Conservation (phyloP, 2,797 vertebrate genomes). For the Chaetophractus vellerosus region DNA sequence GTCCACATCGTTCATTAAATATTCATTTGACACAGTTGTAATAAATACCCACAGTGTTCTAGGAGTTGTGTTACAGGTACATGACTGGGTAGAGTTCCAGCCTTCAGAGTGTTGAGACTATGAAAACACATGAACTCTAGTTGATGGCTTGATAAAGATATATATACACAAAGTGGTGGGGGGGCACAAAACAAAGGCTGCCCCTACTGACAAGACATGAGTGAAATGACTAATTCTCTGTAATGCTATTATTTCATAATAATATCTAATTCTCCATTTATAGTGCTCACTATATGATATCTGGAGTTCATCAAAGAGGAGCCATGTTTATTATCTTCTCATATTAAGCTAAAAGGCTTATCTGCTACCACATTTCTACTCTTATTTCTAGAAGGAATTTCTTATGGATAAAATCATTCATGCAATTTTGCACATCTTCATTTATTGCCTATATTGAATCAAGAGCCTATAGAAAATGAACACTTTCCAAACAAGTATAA, state of each 20-base stretch:
- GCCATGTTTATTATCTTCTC: conserved; percentile 45
- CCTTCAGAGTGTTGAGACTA: neutral
- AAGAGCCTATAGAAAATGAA: neutral
- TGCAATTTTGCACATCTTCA: conserved; percentile 45
- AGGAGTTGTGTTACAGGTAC: neutral
- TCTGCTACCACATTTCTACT: neutral
- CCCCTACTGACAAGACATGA: neutral
- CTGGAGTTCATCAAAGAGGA: neutral
- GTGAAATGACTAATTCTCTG: neutral
- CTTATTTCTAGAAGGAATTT: conserved; percentile 20
- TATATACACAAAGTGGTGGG: neutral
- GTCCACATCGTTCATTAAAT: neutral
- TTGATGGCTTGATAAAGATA: neutral
- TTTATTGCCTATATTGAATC: neutral
- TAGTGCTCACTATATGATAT: neutral
- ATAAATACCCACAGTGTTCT: neutral
- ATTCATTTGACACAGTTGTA: neutral
- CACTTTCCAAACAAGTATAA: conserved; percentile 1
- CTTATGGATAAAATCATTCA: conserved; percentile 36
- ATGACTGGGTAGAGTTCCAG: no score
- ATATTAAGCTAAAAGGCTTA: conserved; percentile 33
- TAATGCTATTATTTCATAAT: neutral
- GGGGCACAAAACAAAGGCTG: neutral
- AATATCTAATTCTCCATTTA: neutral
- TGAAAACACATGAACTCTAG: neutral